Conservation (phyloP, 2,113 vertebrate genomes). For the Todiramphus chloris region DNA sequence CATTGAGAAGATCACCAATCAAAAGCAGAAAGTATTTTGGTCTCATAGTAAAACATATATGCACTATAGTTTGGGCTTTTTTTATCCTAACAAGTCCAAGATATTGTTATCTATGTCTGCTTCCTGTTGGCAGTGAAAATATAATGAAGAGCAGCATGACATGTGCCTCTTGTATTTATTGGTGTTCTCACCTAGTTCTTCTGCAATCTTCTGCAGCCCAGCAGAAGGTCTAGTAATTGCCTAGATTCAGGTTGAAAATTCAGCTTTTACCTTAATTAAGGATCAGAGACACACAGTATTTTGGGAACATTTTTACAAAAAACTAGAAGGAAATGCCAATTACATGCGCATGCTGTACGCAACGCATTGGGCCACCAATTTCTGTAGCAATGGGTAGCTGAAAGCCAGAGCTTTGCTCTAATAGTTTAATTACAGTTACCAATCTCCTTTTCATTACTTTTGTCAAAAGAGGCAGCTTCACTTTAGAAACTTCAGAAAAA, state of each 20-base stretch:
- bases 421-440: conserved; percentile 24
- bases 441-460: not conserved
- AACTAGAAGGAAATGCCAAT: conserved; percentile 10
- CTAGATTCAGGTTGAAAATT: not conserved
- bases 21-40: not conserved
- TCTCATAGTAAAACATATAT: not conserved
- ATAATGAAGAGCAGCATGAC: not conserved
- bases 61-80: not conserved
- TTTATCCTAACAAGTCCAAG: not conserved
- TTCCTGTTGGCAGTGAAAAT: not conserved
- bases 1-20: not conserved
- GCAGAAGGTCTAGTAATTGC: conserved; percentile 20
- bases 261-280: conserved; percentile 39
- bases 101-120: not conserved
- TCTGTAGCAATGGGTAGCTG: conserved; percentile 6
- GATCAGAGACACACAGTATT: not conserved
- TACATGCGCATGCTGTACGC: not conserved
- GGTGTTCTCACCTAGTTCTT: not conserved
- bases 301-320: not conserved
- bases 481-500: not conserved
- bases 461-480: not conserved
- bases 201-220: not conserved
- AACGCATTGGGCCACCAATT: conserved; percentile 15
- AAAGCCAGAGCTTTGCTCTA: conserved; percentile 1
- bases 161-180: not conserved